These are phyloP conservation scores for Tapera naevia DNA, from an alignment of 2,797 vertebrate genomes.

Conservation along the genomic window DNA sequence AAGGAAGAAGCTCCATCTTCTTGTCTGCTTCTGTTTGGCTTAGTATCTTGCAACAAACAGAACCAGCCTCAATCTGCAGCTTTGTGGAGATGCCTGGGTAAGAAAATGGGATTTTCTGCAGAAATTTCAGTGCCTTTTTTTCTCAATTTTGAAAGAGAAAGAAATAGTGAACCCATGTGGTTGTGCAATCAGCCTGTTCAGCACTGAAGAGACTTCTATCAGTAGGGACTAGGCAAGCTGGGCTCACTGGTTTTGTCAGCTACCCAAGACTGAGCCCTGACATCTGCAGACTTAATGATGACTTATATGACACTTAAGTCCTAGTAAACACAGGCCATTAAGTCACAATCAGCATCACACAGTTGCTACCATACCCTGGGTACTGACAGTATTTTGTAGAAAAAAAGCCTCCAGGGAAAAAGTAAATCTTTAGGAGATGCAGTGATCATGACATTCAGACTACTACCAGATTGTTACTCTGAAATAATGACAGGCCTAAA, in stretches of 20 bases:
- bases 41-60: background rate
- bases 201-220: background rate
- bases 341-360: background rate
- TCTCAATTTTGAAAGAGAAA: background rate
- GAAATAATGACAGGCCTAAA: background rate
- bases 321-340: background rate
- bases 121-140: background rate
- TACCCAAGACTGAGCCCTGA: background rate
- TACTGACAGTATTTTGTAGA: background rate
- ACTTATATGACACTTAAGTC: background rate
- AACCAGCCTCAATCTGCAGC: background rate
- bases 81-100: background rate
- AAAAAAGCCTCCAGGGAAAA: background rate
- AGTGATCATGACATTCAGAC: background rate
- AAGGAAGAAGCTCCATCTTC: background rate
- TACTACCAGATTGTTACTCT: background rate
- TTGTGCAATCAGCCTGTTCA: background rate
- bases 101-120: background rate
- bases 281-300: background rate
- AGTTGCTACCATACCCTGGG: background rate
- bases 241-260: background rate
- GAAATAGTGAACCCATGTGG: no score
- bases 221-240: background rate
- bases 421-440: background rate
- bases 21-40: background rate